Evolutionary conservation across 2,113 vertebrate species (phyloP).

Genomic region (Melanerpes formicivorus): DNA sequence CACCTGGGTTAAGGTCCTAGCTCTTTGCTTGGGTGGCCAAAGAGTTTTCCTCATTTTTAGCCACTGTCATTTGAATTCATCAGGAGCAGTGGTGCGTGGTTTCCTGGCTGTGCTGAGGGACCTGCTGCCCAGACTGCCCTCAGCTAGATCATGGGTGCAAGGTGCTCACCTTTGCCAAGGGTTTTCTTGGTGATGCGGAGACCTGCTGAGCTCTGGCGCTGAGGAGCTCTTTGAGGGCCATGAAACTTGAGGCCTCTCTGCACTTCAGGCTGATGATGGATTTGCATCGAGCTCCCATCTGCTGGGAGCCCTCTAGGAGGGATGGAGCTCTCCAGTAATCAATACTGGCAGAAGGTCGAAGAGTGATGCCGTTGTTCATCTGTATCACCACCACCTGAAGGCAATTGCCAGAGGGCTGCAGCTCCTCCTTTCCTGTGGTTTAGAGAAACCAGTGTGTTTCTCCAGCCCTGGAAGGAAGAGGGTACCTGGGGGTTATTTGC

Average conservation of each 20-base stretch:
- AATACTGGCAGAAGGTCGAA: background rate
- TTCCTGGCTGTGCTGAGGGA: background rate
- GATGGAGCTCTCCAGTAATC: background rate
- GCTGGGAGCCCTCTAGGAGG: background rate
- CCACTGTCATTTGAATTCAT: background rate
- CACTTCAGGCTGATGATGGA: background rate
- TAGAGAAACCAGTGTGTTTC: background rate
- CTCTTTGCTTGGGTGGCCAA: background rate
- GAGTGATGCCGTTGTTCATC: background rate
- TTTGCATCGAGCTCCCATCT: background rate
- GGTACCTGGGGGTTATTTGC: background rate
- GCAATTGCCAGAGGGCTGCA: background rate
- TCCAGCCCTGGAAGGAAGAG: background rate
- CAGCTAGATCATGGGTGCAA: background rate
- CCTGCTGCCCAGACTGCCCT: background rate
- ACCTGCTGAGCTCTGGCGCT: background rate
- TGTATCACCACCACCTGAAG: background rate
- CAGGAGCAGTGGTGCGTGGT: background rate
- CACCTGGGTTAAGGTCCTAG: background rate
- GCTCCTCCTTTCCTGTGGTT: background rate
- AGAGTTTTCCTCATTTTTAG: constrained; percentile 7
- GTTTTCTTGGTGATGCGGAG: constrained; percentile 36
- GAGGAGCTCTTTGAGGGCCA: background rate
- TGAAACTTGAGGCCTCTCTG: background rate
- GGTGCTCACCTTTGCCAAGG: constrained; percentile 30